Base-by-base conservation (phyloP, 1,140 invertebrate genomes). In the Listronotus bonariensis region DNA sequence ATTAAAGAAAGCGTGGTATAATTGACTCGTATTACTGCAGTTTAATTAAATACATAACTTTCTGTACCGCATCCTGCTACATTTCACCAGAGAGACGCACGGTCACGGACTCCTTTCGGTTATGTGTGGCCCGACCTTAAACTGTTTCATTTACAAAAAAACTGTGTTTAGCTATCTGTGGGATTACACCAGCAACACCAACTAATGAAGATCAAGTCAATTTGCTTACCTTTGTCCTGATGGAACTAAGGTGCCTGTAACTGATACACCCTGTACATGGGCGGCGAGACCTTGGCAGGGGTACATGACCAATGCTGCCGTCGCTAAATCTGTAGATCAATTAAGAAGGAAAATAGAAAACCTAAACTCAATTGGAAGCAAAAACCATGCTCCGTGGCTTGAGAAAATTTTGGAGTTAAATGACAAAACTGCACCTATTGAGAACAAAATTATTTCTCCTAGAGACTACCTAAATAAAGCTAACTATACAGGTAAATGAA, bases 151-250 rank as follows among this genome's bases (percentile, higher is more conserved):
- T 26, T 26, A 26, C 20, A 26, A 26, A 5, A 26, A 26, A 26
- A 26, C 1, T 26, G 5, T n/a, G 31, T 31, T 63, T 67, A 81
- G 81, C 81, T 85, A 57, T 89, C 81, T 75, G 86, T 85, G 48
- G 84, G 84, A 12, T 78, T 5, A 80, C 75, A 0, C 79, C 82
- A 17, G 83, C 83, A 0, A 71, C 76, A 4, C 72, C 72, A 6
- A 81, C 81, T 4, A 68, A 78, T 8, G 82, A 84, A 70, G 83
- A 88, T 66, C 87, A 0, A 80, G 80, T 12, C 80, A 89, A 1
- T 91, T 82, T 74, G 82, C 84, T 61, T 90, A 94, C 71, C 82
- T 96, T 36, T 96, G 93, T 76, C 88, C 88, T 26, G 91, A 95
- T 76, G 93, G 92, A 1, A 87, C 82, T 0, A 86, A 89, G 65